Evolutionary conservation across 2,797 vertebrate genomes (phyloP).

Genomic region (Lepus townsendii): DNA sequence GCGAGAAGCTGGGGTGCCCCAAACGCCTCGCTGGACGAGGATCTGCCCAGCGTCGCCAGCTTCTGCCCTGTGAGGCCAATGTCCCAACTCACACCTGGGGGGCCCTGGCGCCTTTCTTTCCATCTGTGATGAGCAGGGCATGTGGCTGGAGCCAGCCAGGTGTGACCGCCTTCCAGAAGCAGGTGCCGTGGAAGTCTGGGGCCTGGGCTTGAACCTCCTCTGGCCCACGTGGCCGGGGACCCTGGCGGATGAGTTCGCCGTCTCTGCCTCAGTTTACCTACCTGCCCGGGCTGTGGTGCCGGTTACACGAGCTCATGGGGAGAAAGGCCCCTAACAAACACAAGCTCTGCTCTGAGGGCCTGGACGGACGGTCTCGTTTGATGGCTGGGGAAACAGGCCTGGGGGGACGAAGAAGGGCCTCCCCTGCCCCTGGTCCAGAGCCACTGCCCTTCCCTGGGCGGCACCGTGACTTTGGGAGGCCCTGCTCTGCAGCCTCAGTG

Average conservation of each 20-base stretch:
- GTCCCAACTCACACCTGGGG: accelerated
- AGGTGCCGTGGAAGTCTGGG: accelerated
- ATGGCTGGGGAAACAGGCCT: background rate
- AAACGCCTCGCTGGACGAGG: no score
- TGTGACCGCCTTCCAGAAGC: background rate
- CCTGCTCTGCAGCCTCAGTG: background rate
- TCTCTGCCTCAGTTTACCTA: background rate
- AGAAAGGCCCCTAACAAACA: no score
- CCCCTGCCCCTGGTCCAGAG: background rate
- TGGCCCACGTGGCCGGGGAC: accelerated
- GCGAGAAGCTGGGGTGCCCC: background rate
- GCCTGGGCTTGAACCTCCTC: background rate
- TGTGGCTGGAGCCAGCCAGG: accelerated
- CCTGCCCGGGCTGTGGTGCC: background rate
- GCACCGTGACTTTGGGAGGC: accelerated
- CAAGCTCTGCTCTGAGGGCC: no score
- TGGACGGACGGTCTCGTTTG: accelerated
- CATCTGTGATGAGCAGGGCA: background rate
- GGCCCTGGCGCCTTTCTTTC: accelerated
- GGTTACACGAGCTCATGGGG: accelerated
- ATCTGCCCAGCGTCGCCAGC: no score
- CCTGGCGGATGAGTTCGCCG: background rate
- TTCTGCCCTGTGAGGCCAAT: no score
- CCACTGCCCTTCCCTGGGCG: background rate
- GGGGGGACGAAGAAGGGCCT: background rate